Conservation (phyloP, 1,140 invertebrate species). For the Sycophaga agraensis region DNA sequence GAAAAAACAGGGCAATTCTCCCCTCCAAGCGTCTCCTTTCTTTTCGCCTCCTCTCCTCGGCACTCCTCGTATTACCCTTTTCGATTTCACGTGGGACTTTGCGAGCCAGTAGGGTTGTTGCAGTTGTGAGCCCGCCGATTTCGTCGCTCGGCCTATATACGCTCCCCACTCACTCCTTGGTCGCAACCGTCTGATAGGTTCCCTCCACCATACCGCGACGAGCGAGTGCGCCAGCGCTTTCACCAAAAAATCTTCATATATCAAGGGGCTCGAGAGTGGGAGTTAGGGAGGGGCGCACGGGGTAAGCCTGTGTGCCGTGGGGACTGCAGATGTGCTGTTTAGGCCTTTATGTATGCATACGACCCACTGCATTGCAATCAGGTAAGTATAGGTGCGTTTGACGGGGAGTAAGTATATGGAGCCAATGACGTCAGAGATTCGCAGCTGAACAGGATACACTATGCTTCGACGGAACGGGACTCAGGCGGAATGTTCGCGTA, state of each 20-base stretch:
- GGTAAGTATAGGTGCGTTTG: too few species aligned
- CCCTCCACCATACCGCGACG: slow-evolving; percentile 15
- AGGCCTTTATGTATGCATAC: too few species aligned
- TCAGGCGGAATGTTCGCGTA: too few species aligned
- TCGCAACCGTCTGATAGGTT: background rate
- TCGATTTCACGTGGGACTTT: background rate
- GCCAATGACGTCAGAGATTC: too few species aligned
- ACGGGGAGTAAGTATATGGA: too few species aligned
- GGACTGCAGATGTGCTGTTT: too few species aligned
- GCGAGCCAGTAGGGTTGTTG: background rate
- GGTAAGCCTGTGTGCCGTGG: background rate
- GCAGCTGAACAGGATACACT: too few species aligned
- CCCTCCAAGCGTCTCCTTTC: background rate
- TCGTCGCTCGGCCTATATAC: slow-evolving; percentile 55
- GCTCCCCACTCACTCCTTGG: slow-evolving; percentile 42
- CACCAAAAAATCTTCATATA: slow-evolving; percentile 13
- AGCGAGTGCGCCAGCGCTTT: background rate
- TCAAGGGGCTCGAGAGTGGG: background rate
- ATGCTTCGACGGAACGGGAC: too few species aligned
- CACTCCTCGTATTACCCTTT: background rate
- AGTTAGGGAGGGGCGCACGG: background rate
- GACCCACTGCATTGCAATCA: too few species aligned
- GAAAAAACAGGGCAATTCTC: too few species aligned
- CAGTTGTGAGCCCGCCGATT: slow-evolving; percentile 48
- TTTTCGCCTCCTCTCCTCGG: background rate